Percentiles rank a stretch among this genome's conserved stretches.
Evolutionary conservation across 2,797 vertebrate genomes (phyloP).

Genomic region (Triplophysa yarkandensis): DNA sequence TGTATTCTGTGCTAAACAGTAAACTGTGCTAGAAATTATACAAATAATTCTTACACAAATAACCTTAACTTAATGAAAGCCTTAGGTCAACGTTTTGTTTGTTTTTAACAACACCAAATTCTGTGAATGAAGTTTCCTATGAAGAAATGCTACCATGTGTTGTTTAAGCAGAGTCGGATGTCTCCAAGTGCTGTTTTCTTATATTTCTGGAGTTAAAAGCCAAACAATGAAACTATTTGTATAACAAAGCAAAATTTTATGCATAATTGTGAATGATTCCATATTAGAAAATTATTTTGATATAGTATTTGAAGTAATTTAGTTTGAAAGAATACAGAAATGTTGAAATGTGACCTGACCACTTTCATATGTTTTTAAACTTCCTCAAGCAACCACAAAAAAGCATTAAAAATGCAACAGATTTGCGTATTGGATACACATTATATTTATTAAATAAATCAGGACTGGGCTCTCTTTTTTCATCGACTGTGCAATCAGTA

Average conservation of each 20-base stretch:
- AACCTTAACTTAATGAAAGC: slow-evolving; percentile 26
- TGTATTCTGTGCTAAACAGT: neutral
- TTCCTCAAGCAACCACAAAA: slow-evolving; percentile 5
- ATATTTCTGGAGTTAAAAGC: neutral
- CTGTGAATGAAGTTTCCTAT: slow-evolving; percentile 17
- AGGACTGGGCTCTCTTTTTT: slow-evolving; percentile 3
- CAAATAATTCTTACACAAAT: slow-evolving; percentile 5
- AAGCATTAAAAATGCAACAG: slow-evolving; percentile 10
- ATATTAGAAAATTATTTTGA: neutral
- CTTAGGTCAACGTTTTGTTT: slow-evolving; percentile 8
- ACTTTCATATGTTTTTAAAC: slow-evolving; percentile 26
- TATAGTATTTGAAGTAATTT: neutral
- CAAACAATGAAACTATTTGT: neutral
- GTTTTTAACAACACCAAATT: slow-evolving; percentile 30
- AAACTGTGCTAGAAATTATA: neutral
- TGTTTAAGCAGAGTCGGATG: neutral
- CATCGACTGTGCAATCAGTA: slow-evolving; percentile 11
- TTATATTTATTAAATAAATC: slow-evolving; percentile 7
- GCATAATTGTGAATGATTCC: neutral
- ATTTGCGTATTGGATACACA: slow-evolving; percentile 1
- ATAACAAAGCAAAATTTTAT: neutral
- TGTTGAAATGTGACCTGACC: neutral
- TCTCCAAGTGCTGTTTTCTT: neutral
- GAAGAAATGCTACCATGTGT: slow-evolving; percentile 7
- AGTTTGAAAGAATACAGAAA: neutral